Percentiles rank a stretch among this genome's conserved stretches.
Conservation (phyloP, 2,888 invertebrate species). For the Tromatobia lineatoria region DNA sequence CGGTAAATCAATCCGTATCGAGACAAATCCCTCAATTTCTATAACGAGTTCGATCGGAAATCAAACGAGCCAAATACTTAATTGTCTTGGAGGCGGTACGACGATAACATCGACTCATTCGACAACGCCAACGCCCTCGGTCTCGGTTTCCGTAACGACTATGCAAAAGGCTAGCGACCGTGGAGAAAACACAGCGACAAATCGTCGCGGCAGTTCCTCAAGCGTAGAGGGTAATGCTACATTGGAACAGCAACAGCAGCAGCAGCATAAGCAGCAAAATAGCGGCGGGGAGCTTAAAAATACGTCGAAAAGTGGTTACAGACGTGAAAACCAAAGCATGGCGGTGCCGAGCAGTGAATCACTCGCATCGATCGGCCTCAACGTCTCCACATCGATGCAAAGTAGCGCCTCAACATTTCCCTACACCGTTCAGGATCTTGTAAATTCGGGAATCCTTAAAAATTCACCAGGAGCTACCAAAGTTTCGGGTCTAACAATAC, state of each 20-base stretch:
- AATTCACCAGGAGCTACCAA: slow-evolving; percentile 69
- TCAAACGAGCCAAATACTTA: slow-evolving; percentile 61
- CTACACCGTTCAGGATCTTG: slow-evolving; percentile 77
- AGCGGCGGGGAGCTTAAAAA: slow-evolving; percentile 45
- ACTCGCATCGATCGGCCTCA: slow-evolving; percentile 74
- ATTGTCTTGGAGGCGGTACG: slow-evolving; percentile 61
- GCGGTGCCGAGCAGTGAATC: slow-evolving; percentile 71
- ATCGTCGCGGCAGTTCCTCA: slow-evolving; percentile 8
- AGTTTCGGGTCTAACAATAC: slow-evolving; percentile 63
- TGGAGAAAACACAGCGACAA: slow-evolving; percentile 20
- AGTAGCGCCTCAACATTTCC: slow-evolving; percentile 70
- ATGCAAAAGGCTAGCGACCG: slow-evolving; percentile 18
- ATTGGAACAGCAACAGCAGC: neutral
- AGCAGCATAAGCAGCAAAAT: slow-evolving; percentile 14
- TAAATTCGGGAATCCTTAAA: slow-evolving; percentile 73
- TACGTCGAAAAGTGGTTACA: slow-evolving; percentile 55
- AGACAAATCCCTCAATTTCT: slow-evolving; percentile 39
- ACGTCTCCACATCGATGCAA: slow-evolving; percentile 75
- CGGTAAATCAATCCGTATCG: slow-evolving; percentile 50
- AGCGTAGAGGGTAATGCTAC: slow-evolving; percentile 2
- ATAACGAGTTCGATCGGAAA: slow-evolving; percentile 44
- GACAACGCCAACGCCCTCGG: slow-evolving; percentile 53
- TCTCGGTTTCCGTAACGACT: slow-evolving; percentile 60
- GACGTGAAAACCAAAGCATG: slow-evolving; percentile 58
- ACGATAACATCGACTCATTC: slow-evolving; percentile 56